These are phyloP conservation scores for Sorex fumeus DNA, from an alignment of 2,113 vertebrate species.

Conservation along the genomic window DNA sequence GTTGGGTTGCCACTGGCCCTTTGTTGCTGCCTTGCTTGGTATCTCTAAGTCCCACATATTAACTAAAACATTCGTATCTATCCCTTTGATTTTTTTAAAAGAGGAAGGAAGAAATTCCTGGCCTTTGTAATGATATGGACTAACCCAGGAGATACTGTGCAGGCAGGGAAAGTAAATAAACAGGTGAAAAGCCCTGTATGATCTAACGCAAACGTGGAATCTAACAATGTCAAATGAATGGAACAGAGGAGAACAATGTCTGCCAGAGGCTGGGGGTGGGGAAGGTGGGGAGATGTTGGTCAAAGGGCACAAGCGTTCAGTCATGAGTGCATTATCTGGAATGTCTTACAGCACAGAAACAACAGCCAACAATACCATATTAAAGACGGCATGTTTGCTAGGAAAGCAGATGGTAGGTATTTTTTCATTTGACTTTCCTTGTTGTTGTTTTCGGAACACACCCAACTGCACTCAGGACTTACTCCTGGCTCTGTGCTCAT, in stretches of 20 bases:
- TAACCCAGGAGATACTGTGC: not conserved
- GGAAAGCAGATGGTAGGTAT: not conserved
- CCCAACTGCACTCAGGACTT: too few species aligned
- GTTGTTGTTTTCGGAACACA: too few species aligned
- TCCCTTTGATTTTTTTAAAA: too few species aligned
- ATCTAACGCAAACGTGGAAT: not conserved
- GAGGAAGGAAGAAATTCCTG: conserved; percentile 4
- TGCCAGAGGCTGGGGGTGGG: not conserved
- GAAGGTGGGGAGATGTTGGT: not conserved
- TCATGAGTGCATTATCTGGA: not conserved
- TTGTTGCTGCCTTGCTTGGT: too few species aligned
- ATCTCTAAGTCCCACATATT: too few species aligned
- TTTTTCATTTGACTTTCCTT: too few species aligned
- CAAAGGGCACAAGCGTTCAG: not conserved
- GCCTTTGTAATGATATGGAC: not conserved
- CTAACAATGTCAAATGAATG: not conserved
- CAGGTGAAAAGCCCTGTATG: not conserved
- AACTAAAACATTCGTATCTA: too few species aligned
- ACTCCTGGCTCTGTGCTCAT: too few species aligned
- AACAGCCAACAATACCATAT: not conserved
- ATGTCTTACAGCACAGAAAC: not conserved
- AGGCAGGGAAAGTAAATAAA: not conserved
- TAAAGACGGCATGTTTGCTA: not conserved
- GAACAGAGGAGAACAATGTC: not conserved
- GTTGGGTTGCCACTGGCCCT: too few species aligned